Conservation (phyloP, 2,888 invertebrate species). For the Escarpia spicata region DNA sequence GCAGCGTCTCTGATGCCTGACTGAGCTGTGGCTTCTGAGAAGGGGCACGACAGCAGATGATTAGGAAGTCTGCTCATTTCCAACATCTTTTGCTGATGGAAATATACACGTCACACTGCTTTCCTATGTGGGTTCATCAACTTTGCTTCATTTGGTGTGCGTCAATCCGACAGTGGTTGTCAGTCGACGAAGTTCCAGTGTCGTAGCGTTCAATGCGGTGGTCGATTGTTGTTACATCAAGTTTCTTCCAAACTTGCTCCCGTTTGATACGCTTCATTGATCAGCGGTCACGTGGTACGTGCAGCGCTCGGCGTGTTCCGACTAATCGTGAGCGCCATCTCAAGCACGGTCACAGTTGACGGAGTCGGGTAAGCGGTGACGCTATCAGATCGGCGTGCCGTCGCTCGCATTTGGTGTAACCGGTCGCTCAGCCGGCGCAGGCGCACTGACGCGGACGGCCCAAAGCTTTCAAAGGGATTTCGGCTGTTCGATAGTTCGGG, state of each 20-base stretch:
- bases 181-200: not conserved
- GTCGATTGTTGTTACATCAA: no score
- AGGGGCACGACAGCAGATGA: not conserved
- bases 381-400: not conserved
- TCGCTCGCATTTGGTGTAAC: not conserved
- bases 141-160: not conserved
- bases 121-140: not conserved
- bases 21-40: not conserved
- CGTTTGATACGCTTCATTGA: not conserved
- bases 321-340: not conserved
- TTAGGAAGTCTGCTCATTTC: not conserved
- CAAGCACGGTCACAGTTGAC: not conserved
- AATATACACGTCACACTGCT: not conserved
- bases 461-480: not conserved
- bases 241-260: not conserved
- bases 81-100: not conserved
- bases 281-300: not conserved
- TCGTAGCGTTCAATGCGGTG: not conserved
- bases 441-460: not conserved
- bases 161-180: not conserved
- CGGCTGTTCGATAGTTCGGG: not conserved
- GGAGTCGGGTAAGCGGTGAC: not conserved
- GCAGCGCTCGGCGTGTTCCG: not conserved
- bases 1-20: not conserved
- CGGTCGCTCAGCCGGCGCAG: not conserved